Evolutionary conservation across 2,888 invertebrate genomes (phyloP).

Genomic region (Aspidapion aeneum): DNA sequence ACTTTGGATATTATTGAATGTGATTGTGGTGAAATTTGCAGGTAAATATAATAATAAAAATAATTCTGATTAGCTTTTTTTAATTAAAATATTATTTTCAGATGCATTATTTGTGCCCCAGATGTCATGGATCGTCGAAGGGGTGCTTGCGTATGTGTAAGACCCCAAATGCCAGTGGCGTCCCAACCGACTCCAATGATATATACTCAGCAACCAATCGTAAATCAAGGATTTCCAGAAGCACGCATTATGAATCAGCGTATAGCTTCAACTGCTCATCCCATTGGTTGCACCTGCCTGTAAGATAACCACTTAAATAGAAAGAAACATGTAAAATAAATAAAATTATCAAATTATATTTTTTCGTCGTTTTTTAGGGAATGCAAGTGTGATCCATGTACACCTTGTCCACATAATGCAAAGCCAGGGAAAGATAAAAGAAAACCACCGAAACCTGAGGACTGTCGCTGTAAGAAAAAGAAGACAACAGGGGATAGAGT

Average conservation of each 20-base stretch:
- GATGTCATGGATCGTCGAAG: constrained; percentile 1
- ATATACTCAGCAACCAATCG: background rate
- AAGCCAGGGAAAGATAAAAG: background rate
- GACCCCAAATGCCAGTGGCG: background rate
- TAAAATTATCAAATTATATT: no score
- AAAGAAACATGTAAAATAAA: no score
- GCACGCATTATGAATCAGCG: constrained; percentile 5
- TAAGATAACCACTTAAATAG: no score
- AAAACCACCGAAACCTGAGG: background rate
- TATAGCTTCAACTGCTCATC: no score
- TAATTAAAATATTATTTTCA: background rate
- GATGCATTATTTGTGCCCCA: constrained; percentile 15
- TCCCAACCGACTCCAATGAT: background rate
- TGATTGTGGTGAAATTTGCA: constrained; percentile 28
- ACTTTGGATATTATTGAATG: constrained; percentile 23
- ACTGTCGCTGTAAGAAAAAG: background rate
- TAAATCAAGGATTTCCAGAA: constrained; percentile 8
- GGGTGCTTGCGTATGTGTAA: background rate
- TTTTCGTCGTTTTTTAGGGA: background rate
- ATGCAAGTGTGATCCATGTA: constrained; percentile 19
- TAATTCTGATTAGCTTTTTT: no score
- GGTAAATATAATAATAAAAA: constrained; percentile 14
- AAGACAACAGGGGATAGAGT: background rate
- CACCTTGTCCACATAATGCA: constrained; percentile 10
- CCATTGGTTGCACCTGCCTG: no score